A percentile compares a stretch with the other conserved stretches of the same genome.
Evolutionary conservation across 2,888 invertebrate species (phyloP).

Genomic region (Mesochorus sp.): DNA sequence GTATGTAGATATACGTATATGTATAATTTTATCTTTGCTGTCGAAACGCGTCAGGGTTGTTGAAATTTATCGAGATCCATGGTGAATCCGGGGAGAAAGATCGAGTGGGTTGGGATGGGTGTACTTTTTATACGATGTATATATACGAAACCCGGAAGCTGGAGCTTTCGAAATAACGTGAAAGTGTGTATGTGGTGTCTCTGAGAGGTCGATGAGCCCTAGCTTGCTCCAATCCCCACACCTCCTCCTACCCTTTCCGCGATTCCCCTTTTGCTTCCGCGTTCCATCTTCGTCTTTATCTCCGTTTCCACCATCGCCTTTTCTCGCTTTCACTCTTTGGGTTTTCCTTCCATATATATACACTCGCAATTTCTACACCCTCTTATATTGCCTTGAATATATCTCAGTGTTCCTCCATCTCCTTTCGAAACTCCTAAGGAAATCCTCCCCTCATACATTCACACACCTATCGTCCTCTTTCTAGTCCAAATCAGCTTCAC

Average conservation of each 20-base stretch:
- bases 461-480: slow-evolving; percentile 49
- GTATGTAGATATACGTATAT: no score
- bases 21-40: neutral
- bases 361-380: slow-evolving; percentile 37
- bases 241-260: slow-evolving; percentile 13
- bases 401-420: slow-evolving; percentile 15
- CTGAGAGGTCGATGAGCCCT: slow-evolving; percentile 49
- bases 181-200: neutral
- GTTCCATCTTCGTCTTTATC: slow-evolving; percentile 40
- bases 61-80: slow-evolving; percentile 57
- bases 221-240: slow-evolving; percentile 27
- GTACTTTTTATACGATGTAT: no score
- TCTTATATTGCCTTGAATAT: slow-evolving; percentile 15
- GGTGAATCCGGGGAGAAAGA: slow-evolving; percentile 26
- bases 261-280: slow-evolving; percentile 45
- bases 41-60: slow-evolving; percentile 19
- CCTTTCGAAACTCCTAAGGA: slow-evolving; percentile 4
- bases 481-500: slow-evolving; percentile 2
- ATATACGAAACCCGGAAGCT: slow-evolving; percentile 63
- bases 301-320: slow-evolving; percentile 19
- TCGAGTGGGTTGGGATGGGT: slow-evolving; percentile 19
- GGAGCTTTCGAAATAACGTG: slow-evolving; percentile 32
- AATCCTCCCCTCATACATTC: slow-evolving; percentile 64
- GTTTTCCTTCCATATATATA: neutral
- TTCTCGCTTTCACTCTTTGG: slow-evolving; percentile 3